phyloP scores from a whole-genome alignment of 2,888 invertebrate species.

The Ophonus ardosiacus region DNA sequence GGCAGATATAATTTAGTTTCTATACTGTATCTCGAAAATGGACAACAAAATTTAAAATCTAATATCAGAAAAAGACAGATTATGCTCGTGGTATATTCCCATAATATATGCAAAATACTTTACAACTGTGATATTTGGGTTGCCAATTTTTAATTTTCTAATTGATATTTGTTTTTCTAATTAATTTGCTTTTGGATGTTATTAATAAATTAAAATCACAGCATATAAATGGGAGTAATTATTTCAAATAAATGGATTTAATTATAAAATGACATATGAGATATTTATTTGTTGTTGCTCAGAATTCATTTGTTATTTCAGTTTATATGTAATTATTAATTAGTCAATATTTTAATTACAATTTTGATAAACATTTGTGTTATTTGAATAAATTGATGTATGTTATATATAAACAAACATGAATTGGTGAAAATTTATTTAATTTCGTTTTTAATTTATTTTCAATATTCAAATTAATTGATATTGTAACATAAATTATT shows the following conservation, averaged over 20 bases:
- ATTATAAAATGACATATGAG: conserved; percentile 24
- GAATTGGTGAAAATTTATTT: neutral
- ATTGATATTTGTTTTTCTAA: neutral
- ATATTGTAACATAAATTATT: neutral
- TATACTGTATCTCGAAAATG: too few relatives aligned
- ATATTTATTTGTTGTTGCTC: neutral
- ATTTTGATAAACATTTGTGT: conserved; percentile 24
- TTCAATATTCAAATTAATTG: neutral
- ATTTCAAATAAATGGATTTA: conserved; percentile 29
- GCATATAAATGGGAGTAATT: conserved; percentile 2
- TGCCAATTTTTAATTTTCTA: neutral
- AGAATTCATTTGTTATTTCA: conserved; percentile 5
- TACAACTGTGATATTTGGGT: neutral
- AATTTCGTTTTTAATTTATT: neutral
- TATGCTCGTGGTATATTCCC: too few relatives aligned
- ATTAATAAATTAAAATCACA: conserved; percentile 21
- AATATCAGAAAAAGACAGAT: too few relatives aligned
- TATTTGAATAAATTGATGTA: conserved; percentile 29
- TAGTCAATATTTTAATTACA: conserved; percentile 25
- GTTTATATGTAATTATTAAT: conserved; percentile 11
- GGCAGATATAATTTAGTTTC: too few relatives aligned
- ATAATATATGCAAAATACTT: neutral
- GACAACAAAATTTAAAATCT: too few relatives aligned
- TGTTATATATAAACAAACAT: conserved; percentile 8
- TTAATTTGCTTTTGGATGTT: conserved; percentile 19